Percentiles rank a stretch among this genome's conserved stretches.
Conservation (phyloP, 2,888 invertebrate species). For the Philereme transversata region DNA sequence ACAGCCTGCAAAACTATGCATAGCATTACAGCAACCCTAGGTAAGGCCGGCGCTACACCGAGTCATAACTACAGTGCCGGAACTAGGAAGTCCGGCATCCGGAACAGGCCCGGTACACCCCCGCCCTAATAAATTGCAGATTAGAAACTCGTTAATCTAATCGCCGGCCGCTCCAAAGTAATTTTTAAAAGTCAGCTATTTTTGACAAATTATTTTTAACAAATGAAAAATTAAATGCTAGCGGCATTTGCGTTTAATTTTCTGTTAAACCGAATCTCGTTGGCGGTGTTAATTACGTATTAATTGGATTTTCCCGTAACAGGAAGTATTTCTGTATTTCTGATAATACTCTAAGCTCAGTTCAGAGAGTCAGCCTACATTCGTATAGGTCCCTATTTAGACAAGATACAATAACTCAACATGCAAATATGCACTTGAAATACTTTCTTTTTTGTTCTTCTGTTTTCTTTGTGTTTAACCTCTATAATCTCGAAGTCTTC, state of each 20-base stretch:
- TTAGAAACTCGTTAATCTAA: constrained; percentile 78
- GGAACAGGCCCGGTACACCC: constrained; percentile 41
- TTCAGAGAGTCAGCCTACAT: too few species aligned
- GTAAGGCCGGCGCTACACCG: constrained; percentile 25
- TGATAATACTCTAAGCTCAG: too few species aligned
- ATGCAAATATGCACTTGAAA: too few species aligned
- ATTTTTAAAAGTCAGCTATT: constrained; percentile 41
- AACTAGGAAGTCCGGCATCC: constrained; percentile 60
- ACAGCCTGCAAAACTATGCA: background rate
- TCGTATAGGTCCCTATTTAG: too few species aligned
- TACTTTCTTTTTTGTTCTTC: too few species aligned
- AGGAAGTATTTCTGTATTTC: background rate
- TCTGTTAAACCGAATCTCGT: too few species aligned
- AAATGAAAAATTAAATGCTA: constrained; percentile 13
- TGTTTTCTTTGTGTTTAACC: too few species aligned
- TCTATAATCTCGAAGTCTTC: too few species aligned
- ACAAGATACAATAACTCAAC: too few species aligned
- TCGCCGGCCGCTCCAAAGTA: constrained; percentile 53
- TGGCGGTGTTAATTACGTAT: too few species aligned
- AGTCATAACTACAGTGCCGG: constrained; percentile 56
- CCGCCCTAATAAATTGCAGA: constrained; percentile 72
- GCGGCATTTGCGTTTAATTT: constrained; percentile 20
- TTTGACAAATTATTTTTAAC: constrained; percentile 36
- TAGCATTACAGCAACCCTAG: constrained; percentile 21
- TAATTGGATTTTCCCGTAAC: too few species aligned